Percentiles rank a stretch among this genome's conserved stretches.
Evolutionary conservation across 2,888 invertebrate species (phyloP).

Genomic region (Andrena bucephala): DNA sequence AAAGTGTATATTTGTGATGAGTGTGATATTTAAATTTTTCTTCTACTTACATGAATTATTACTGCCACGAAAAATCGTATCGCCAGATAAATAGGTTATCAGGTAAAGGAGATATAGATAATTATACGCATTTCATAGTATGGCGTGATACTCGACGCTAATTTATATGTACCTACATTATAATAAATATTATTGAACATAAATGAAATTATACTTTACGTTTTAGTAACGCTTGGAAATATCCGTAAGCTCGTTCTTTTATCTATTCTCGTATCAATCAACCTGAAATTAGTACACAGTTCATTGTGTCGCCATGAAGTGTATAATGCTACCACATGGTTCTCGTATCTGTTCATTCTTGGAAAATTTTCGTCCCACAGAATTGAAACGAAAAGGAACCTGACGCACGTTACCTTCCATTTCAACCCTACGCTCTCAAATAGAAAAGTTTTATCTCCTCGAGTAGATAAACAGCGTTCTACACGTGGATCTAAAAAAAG

Average conservation of each 20-base stretch:
- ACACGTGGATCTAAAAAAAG: slow-evolving; percentile 16
- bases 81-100: slow-evolving; percentile 11
- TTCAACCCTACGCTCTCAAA: not conserved
- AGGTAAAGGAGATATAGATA: slow-evolving; percentile 9
- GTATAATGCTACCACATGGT: not conserved
- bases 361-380: not conserved
- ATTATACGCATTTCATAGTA: not conserved
- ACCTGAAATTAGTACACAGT: not conserved
- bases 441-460: slow-evolving; percentile 24
- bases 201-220: not conserved
- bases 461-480: slow-evolving; percentile 18
- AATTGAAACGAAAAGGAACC: not conserved
- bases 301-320: not conserved
- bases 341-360: not conserved
- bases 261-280: not conserved
- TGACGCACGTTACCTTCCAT: not conserved
- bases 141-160: not conserved
- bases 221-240: not conserved
- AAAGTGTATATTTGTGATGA: not conserved
- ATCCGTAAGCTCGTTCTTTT: not conserved
- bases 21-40: not conserved
- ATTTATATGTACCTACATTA: not conserved
- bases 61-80: not conserved
- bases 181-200: not conserved
- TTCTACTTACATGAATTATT: not conserved